These are phyloP conservation scores for Apamea sordens DNA, from an alignment of 2,888 invertebrate species.

Conservation along the genomic window DNA sequence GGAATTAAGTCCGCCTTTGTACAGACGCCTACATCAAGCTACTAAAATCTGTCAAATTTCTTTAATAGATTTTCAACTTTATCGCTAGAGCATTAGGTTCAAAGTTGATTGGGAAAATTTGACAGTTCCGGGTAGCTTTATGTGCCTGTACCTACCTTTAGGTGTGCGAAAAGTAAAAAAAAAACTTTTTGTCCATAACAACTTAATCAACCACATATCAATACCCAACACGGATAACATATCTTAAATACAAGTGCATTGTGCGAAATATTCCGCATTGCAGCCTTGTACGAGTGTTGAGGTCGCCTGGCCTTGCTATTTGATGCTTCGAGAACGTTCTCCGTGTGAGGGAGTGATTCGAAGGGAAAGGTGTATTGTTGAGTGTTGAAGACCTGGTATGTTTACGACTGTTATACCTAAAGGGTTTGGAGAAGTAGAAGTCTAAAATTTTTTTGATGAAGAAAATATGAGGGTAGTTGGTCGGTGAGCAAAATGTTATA, in stretches of 20 bases:
- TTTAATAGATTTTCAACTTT: no score
- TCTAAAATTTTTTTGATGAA: no score
- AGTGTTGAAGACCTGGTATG: constrained; percentile 23
- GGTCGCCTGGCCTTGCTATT: constrained; percentile 65
- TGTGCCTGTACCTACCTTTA: no score
- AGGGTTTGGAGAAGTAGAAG: neutral
- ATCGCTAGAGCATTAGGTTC: no score
- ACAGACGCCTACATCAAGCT: no score
- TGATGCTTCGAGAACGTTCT: constrained; percentile 57
- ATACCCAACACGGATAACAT: constrained; percentile 26
- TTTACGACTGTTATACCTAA: neutral
- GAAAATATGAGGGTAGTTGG: no score
- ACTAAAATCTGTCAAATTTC: no score
- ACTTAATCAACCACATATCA: neutral
- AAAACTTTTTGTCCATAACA: neutral
- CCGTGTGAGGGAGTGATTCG: constrained; percentile 12
- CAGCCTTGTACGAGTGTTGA: constrained; percentile 53
- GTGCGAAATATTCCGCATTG: constrained; percentile 45
- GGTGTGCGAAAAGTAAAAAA: neutral
- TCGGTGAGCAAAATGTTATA: neutral
- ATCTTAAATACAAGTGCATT: constrained; percentile 49
- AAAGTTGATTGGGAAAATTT: no score
- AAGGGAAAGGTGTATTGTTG: constrained; percentile 53
- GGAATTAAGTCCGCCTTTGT: no score
- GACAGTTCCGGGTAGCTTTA: no score